Conservation (phyloP, 2,797 vertebrate genomes). For the Siniperca obscura region DNA sequence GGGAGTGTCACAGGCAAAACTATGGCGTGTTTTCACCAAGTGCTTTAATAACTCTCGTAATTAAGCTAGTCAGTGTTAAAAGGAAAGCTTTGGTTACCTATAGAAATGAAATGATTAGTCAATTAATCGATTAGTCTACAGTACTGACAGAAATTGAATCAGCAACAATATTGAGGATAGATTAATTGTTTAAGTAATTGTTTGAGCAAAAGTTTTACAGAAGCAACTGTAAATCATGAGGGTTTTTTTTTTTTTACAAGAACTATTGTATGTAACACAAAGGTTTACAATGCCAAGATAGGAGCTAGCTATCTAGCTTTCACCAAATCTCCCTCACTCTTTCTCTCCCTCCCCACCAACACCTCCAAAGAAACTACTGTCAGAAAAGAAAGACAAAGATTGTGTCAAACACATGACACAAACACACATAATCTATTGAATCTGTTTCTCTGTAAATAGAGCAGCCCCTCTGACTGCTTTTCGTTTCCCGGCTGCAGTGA, state of each 20-base stretch:
- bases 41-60: not conserved
- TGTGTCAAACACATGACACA: not conserved
- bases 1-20: not conserved
- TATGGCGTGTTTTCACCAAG: not conserved
- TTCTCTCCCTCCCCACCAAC: too few relatives aligned
- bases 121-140: not conserved
- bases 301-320: not conserved
- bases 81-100: not conserved
- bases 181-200: too few relatives aligned
- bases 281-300: not conserved
- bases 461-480: not conserved
- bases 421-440: not conserved
- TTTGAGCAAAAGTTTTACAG: not conserved
- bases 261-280: not conserved
- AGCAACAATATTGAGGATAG: too few relatives aligned
- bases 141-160: not conserved
- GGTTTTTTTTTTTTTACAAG: not conserved
- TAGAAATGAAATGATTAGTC: not conserved
- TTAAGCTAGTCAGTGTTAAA: not conserved
- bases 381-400: not conserved
- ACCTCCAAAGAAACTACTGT: not conserved
- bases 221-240: not conserved
- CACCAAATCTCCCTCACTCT: not conserved
- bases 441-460: not conserved
- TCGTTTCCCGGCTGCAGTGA: slow-evolving; percentile 57